Percentiles rank a stretch among this genome's conserved stretches.
Evolutionary conservation across 1,140 invertebrate species (phyloP).

Genomic region (Drosophila simulans): DNA sequence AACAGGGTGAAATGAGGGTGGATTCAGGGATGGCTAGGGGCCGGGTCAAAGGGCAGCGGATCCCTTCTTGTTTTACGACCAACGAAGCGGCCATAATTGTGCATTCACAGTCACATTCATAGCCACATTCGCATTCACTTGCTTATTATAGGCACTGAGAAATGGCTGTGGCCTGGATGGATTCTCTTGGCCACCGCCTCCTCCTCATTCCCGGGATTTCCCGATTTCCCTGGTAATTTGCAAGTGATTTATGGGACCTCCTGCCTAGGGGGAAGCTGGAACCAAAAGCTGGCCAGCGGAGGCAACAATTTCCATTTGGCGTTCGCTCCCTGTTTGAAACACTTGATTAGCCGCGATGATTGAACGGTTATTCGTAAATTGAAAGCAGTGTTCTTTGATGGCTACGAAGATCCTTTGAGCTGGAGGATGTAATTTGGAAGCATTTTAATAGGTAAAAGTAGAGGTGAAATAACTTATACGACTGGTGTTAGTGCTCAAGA

Average conservation of each 20-base stretch:
- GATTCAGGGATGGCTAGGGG: background rate
- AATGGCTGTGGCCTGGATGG: conserved; percentile 37
- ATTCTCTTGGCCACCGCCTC: conserved; percentile 1
- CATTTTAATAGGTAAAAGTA: background rate
- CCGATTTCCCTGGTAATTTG: conserved; percentile 63
- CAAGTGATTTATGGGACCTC: conserved; percentile 77
- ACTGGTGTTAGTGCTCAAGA: too few species aligned
- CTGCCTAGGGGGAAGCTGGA: conserved; percentile 21
- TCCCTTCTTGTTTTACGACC: conserved; percentile 71
- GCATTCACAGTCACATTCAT: conserved; percentile 64
- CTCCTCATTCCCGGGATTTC: conserved; percentile 15
- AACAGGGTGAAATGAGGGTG: conserved; percentile 13
- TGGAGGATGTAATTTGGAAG: conserved; percentile 5
- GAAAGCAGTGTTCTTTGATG: conserved; percentile 32
- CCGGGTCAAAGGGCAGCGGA: conserved; percentile 19
- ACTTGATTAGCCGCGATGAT: conserved; percentile 76
- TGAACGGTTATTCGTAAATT: conserved; percentile 67
- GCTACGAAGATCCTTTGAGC: background rate
- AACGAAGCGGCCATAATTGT: conserved; percentile 79
- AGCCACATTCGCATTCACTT: conserved; percentile 18
- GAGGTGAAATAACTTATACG: too few species aligned
- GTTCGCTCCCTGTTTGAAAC: conserved; percentile 35
- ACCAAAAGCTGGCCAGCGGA: conserved; percentile 7
- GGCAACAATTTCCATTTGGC: conserved; percentile 56
- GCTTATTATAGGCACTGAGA: conserved; percentile 54